Base-by-base conservation (phyloP, 92 coral and sea anemone genomes). In the Parazoanthus darwini region DNA sequence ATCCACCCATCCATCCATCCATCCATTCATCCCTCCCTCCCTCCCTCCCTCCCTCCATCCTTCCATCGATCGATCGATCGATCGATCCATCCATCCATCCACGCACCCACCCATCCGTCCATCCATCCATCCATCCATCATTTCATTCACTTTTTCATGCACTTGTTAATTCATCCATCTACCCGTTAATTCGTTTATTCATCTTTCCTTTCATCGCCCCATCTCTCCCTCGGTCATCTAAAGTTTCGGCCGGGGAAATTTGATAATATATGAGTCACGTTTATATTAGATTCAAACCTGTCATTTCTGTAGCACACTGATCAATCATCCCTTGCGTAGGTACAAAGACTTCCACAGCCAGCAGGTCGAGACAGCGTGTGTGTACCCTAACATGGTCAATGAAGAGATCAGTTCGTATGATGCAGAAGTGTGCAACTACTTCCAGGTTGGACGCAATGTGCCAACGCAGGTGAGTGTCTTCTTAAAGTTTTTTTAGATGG, bases 381-480 rank as follows among this genome's bases (percentile, higher is more conserved):
- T 89, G 36, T 97, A 97, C 85, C 98, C 99, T 7, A 92, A 94
- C 18, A 82, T 94, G 90, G 96, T 97, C 48, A 80, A 78, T n/a
- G 98, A 94, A 37, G 98, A 97, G 78, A 88, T 97, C 23, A 92
- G 81, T n/a, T 85, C 75, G 18, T 97, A 94, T 66, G 99, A 97
- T 77, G 86, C 80, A 8, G 98, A 97, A 87, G 94, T 97, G 46
- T 96, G 98, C 91, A 93, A 86, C 42, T 97, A 97, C 88, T 94
- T 97, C 82, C 98, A 94, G 86, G 99, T 97, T 85, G 98, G 94
- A 74, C 91, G 98, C 48, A 92, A 91, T 23, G 65, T 50, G 39
- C 92, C 93, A 13, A 74, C 51, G 16, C 87, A 79, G 90, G 92
- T 91, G 82, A 88, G 81, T 2, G 36, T 22, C 3, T 39, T 18